Conservation (phyloP, 2,888 invertebrate species). For the Tridacna gigas region DNA sequence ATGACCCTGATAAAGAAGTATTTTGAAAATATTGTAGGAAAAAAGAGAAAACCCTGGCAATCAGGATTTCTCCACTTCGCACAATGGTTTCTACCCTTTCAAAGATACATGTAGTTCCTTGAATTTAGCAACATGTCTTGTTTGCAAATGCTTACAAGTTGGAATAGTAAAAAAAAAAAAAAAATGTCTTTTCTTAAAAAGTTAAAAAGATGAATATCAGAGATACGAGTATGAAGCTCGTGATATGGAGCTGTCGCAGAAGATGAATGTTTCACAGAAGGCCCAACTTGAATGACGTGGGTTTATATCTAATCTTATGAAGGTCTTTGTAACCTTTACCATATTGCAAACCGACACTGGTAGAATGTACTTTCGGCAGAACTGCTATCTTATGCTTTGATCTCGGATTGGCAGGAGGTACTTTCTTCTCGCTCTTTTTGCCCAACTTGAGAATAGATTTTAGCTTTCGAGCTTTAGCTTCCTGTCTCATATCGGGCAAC, state of each 20-base stretch:
- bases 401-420: neutral
- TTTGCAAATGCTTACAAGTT: no score
- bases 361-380: slow-evolving; percentile 30
- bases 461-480: neutral
- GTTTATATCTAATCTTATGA: slow-evolving; percentile 48
- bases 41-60: neutral
- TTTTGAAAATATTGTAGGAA: neutral
- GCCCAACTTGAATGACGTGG: slow-evolving; percentile 22
- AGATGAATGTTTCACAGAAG: slow-evolving; percentile 20
- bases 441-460: slow-evolving; percentile 7
- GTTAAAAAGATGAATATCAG: no score
- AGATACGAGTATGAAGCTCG: no score
- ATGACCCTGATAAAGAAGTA: neutral
- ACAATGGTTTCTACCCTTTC: neutral
- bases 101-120: no score
- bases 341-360: slow-evolving; percentile 19
- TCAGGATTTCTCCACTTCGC: slow-evolving; percentile 2
- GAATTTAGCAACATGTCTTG: no score
- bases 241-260: no score
- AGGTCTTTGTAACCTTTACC: slow-evolving; percentile 55
- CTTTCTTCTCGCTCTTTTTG: neutral
- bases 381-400: slow-evolving; percentile 18
- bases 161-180: no score
- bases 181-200: no score
- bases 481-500: neutral